These are phyloP conservation scores for Parnassius mnemosyne DNA, from an alignment of 2,888 invertebrate species.

Conservation along the genomic window DNA sequence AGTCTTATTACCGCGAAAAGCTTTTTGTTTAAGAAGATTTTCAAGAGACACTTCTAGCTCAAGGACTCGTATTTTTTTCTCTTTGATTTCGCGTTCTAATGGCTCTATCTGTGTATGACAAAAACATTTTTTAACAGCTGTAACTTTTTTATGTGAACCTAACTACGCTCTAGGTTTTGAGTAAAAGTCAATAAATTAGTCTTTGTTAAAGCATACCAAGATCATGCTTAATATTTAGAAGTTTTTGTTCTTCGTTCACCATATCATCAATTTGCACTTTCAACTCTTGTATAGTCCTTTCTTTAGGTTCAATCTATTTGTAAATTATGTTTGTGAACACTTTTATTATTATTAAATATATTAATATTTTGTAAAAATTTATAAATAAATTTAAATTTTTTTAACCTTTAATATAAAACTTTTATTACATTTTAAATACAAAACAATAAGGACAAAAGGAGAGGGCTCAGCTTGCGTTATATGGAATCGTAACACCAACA, in stretches of 20 bases:
- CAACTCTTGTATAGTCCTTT: conserved; percentile 89
- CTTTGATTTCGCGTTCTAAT: conserved; percentile 90
- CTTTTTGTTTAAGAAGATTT: conserved; percentile 87
- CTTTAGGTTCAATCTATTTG: conserved; percentile 89
- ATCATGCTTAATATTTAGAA: conserved; percentile 74
- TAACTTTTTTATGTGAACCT: conserved; percentile 59
- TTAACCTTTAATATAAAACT: too few species aligned
- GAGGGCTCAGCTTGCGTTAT: too few species aligned
- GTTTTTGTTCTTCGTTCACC: conserved; percentile 89
- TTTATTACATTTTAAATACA: too few species aligned
- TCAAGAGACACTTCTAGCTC: conserved; percentile 92
- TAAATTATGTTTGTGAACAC: conserved; percentile 13
- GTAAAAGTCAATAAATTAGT: too few species aligned
- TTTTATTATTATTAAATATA: not conserved
- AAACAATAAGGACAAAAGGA: too few species aligned
- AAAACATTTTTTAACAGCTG: conserved; percentile 53
- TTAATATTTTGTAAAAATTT: too few species aligned
- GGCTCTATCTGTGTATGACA: conserved; percentile 86
- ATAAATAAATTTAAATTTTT: too few species aligned
- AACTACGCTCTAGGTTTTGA: conserved; percentile 13
- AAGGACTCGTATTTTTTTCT: conserved; percentile 89
- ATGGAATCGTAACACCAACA: too few species aligned
- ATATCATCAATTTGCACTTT: conserved; percentile 90
- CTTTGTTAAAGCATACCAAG: conserved; percentile 56
- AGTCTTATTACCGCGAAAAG: conserved; percentile 73